These are phyloP conservation scores for Molorchus minor DNA, from an alignment of 2,888 invertebrate species.

Conservation along the genomic window DNA sequence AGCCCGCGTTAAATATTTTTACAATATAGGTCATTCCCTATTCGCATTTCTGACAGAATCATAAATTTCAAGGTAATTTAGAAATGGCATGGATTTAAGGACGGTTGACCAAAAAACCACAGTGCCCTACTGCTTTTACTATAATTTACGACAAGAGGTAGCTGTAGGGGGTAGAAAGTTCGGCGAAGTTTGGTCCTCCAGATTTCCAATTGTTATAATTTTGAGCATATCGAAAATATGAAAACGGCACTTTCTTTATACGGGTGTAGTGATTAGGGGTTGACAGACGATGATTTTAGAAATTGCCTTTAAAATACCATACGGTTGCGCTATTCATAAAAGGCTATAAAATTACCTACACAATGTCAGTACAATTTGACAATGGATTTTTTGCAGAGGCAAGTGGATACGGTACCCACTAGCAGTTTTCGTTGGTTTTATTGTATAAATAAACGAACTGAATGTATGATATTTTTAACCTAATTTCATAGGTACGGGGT, in stretches of 20 bases:
- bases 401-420: too few relatives aligned
- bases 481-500: too few relatives aligned
- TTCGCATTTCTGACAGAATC: slow-evolving; percentile 26
- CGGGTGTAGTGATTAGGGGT: background rate
- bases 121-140: slow-evolving; percentile 16
- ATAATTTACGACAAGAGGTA: slow-evolving; percentile 10
- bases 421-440: too few relatives aligned
- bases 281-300: background rate
- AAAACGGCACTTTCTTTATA: slow-evolving; percentile 27
- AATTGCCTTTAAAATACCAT: background rate
- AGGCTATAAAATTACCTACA: too few relatives aligned
- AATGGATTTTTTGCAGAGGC: too few relatives aligned
- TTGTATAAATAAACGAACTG: too few relatives aligned
- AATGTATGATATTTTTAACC: too few relatives aligned
- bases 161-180: slow-evolving; percentile 26
- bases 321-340: too few relatives aligned
- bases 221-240: slow-evolving; percentile 25
- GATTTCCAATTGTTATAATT: background rate
- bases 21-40: slow-evolving; percentile 24
- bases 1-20: slow-evolving; percentile 17
- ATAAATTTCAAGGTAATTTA: slow-evolving; percentile 19
- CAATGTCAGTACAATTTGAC: too few relatives aligned
- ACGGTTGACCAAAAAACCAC: slow-evolving; percentile 29
- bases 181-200: slow-evolving; percentile 1
- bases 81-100: slow-evolving; percentile 8